Base-by-base conservation (phyloP, 2,888 invertebrate species). In the Drosophila neutralis region DNA sequence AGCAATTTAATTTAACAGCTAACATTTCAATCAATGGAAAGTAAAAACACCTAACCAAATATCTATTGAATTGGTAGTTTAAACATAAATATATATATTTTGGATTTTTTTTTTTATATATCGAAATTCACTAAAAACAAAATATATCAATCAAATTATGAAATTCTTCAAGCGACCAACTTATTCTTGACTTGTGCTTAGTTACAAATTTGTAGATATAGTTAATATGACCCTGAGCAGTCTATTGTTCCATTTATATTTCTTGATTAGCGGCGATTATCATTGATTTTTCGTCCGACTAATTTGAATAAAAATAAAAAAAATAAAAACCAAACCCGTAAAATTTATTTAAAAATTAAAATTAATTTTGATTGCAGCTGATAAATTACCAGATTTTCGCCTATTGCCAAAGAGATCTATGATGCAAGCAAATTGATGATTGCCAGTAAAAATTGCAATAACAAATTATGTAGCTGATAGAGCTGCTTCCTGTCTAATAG, bases 401-500 rank as follows among this genome's bases (percentile, higher is more conserved):
- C 51, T 60, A 45, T 59, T 64, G 40, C 40, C 57, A 64, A 57
- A 42, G 10, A 8, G 11, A 31, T 21, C 18, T 29, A 24, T 78
- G 77, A 80, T 63, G 78, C 69, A 78, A 78, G 65, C 58, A 15
- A 15, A 38, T 56, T 45, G 68, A 52, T 67, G 65, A 59, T 67
- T 80, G 69, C 35, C 66, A 69, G 60, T 69, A 65, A 62, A 73
- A 67, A 71, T 69, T 66, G 80, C 86, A 69, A 70, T 74, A 69
- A 67, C 67, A 67, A 80, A 63, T 69, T 78, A 72, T 78, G 69
- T 59, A 59, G 75, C 67, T 59, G 70, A 59, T 67, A 61, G 66
- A 65, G 77, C 52, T 21, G 70, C 85, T 85, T 85, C 88, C 85
- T 85, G 89, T 67, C 83, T 59, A 45, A 71, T 67, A 80, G 73